These are phyloP conservation scores for Mellivora capensis DNA, from an alignment of 2,113 vertebrate species.

Conservation along the genomic window DNA sequence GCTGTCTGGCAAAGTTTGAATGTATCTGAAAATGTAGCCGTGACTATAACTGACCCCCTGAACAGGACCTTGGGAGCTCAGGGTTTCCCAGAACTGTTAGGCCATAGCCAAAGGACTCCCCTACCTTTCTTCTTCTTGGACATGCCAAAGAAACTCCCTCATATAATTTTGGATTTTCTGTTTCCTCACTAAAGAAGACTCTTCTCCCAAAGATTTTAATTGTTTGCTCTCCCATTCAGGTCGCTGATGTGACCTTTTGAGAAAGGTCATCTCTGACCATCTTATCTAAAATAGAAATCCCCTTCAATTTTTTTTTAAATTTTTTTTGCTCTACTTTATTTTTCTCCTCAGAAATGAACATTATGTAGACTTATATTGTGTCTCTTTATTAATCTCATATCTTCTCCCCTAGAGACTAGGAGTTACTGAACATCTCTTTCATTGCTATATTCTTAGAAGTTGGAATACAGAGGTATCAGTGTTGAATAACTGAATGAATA, in stretches of 20 bases:
- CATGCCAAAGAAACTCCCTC: too few species aligned
- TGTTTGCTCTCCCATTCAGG: background rate
- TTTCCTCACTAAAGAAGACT: background rate
- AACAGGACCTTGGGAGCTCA: background rate
- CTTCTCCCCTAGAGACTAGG: background rate
- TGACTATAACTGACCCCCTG: too few species aligned
- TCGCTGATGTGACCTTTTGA: too few species aligned
- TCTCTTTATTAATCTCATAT: background rate
- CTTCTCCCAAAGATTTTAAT: background rate
- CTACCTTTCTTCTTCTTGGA: background rate
- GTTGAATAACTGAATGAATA: background rate
- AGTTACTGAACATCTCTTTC: background rate
- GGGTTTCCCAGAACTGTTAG: background rate
- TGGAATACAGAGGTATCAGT: too few species aligned
- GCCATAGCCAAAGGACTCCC: background rate
- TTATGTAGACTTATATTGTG: too few species aligned
- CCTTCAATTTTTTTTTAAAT: too few species aligned
- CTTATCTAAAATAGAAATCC: background rate
- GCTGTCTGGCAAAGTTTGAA: background rate
- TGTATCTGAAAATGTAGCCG: background rate
- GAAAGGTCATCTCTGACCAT: background rate
- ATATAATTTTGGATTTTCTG: background rate
- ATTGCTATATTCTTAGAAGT: background rate
- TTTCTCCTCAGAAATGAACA: background rate
- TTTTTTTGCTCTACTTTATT: background rate